Percentiles rank a stretch among this genome's conserved stretches.
These are phyloP conservation scores for Ranitomeya variabilis DNA, from an alignment of 2,113 vertebrate species.

Conservation along the genomic window DNA sequence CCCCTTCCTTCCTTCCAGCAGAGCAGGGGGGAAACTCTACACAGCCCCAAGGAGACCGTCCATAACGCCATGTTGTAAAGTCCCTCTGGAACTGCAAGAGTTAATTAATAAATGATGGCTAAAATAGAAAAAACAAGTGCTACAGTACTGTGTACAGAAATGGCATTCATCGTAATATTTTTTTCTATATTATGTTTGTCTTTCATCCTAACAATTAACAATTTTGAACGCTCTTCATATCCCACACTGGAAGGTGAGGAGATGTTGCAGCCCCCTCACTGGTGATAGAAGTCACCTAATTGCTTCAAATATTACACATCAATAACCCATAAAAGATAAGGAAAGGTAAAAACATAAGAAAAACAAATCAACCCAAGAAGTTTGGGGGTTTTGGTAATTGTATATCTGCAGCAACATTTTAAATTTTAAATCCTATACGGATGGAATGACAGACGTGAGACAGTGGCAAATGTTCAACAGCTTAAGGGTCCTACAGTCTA, in stretches of 20 bases:
- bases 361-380: not conserved
- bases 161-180: slow-evolving; percentile 70
- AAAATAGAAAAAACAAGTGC: slow-evolving; percentile 83
- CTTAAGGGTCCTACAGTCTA: not conserved
- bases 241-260: not conserved
- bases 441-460: not conserved
- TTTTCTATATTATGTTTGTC: slow-evolving; percentile 53
- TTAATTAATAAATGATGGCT: slow-evolving; percentile 78
- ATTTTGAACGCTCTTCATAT: not conserved
- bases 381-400: not conserved
- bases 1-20: slow-evolving; percentile 12
- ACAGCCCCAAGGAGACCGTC: slow-evolving; percentile 26
- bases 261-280: slow-evolving; percentile 14
- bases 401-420: not conserved
- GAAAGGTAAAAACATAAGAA: not conserved
- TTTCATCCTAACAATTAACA: slow-evolving; percentile 60
- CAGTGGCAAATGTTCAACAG: not conserved
- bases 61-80: not conserved
- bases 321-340: not conserved
- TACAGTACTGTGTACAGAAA: slow-evolving; percentile 90
- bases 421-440: not conserved
- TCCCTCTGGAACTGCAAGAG: slow-evolving; percentile 65
- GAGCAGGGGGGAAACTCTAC: slow-evolving; percentile 23
- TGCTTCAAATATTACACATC: slow-evolving; percentile 14
- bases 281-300: not conserved